These are phyloP conservation scores for Thera obeliscata DNA, from an alignment of 2,888 invertebrate genomes.

Conservation along the genomic window DNA sequence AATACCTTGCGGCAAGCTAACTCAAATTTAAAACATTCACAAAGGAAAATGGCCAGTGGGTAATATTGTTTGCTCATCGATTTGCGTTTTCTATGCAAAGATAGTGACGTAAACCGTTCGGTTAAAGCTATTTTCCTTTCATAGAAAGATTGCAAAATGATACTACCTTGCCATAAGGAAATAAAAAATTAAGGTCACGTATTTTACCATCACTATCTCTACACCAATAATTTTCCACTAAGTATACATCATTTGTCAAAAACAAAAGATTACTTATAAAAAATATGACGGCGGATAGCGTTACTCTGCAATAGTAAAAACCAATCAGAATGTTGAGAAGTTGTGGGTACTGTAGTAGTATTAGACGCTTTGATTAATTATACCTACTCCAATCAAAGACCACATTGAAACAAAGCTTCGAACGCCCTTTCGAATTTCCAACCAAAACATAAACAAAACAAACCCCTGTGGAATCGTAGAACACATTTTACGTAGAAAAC, in stretches of 20 bases:
- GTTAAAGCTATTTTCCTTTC: conserved; percentile 1
- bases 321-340: no score
- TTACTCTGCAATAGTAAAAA: no score
- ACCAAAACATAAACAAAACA: conserved; percentile 22
- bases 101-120: conserved; percentile 8
- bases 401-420: neutral
- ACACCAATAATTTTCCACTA: no score
- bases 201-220: no score
- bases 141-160: neutral
- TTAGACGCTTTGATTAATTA: no score
- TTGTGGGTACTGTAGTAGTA: no score
- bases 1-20: conserved; percentile 22
- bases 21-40: conserved; percentile 18
- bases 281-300: no score
- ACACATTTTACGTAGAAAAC: conserved; percentile 29
- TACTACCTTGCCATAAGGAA: no score
- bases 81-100: conserved; percentile 22
- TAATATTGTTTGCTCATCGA: conserved; percentile 30
- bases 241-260: no score
- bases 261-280: no score
- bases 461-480: conserved; percentile 10
- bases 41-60: conserved; percentile 17
- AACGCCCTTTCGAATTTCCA: neutral
- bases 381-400: no score
- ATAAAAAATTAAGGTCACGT: no score